phyloP scores from a whole-genome alignment of 2,113 vertebrate species.

The Tenebrosternarchus preto region DNA sequence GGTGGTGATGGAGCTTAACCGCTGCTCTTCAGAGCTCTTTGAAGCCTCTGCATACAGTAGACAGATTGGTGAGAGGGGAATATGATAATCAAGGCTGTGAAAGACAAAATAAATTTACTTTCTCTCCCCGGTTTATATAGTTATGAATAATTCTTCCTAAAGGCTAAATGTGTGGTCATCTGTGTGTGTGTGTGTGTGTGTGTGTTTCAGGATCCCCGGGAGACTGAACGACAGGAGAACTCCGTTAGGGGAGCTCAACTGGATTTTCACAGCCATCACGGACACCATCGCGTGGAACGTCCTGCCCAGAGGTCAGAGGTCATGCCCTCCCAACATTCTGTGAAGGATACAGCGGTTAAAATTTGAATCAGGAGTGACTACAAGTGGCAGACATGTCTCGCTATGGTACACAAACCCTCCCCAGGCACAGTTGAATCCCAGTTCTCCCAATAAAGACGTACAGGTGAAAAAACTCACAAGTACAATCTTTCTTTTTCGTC shows the following conservation, averaged over 20 bases:
- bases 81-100: constrained; percentile 4
- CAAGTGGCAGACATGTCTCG: too few species aligned
- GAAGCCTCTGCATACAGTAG: too few species aligned
- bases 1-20: too few species aligned
- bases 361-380: neutral
- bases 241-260: constrained; percentile 95
- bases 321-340: neutral
- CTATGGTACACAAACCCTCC: too few species aligned
- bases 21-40: too few species aligned
- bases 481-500: too few species aligned
- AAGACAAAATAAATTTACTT: neutral
- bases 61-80: neutral
- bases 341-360: neutral
- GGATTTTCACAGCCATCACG: constrained; percentile 99
- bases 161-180: constrained; percentile 6
- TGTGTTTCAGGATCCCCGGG: constrained; percentile 85
- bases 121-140: neutral
- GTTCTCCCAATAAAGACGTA: too few species aligned
- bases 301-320: constrained; percentile 85
- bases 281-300: constrained; percentile 99
- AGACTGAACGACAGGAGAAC: constrained; percentile 96
- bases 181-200: constrained; percentile 8
- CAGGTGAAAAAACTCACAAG: too few species aligned
- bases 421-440: too few species aligned
- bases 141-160: neutral